Evolutionary conservation across 2,797 vertebrate genomes (phyloP).

Genomic region (Acrossocheilus fasciatus): DNA sequence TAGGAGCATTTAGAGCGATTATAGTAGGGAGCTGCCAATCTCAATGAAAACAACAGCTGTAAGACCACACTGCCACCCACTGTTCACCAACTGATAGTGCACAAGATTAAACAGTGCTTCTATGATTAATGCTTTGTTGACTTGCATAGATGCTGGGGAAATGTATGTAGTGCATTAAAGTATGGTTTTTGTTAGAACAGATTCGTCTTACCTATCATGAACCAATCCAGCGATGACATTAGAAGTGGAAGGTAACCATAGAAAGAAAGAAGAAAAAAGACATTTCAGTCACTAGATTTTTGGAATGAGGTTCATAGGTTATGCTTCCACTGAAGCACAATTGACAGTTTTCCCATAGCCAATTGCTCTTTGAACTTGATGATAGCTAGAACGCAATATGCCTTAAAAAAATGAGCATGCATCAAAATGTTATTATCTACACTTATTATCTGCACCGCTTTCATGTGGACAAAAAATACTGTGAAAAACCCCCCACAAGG

Average conservation of each 20-base stretch:
- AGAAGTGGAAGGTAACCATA: slow-evolving; percentile 57
- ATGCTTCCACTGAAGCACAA: not conserved
- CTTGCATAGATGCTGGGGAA: not conserved
- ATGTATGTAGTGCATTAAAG: not conserved
- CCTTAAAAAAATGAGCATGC: not conserved
- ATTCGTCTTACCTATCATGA: slow-evolving; percentile 73
- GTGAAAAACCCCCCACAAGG: not conserved
- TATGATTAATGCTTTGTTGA: not conserved
- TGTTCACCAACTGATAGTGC: slow-evolving; percentile 60
- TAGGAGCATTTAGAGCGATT: not conserved
- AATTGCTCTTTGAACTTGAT: not conserved
- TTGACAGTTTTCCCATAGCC: not conserved
- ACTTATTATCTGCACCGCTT: not conserved
- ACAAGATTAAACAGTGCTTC: slow-evolving; percentile 11
- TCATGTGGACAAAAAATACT: not conserved
- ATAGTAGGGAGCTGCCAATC: too few relatives aligned
- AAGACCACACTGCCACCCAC: slow-evolving; percentile 78
- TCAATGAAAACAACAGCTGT: not conserved
- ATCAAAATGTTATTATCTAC: not conserved
- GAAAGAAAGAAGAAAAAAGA: slow-evolving; percentile 13
- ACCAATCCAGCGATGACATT: slow-evolving; percentile 16
- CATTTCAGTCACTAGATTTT: not conserved
- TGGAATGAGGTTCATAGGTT: not conserved
- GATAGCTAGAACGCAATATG: not conserved
- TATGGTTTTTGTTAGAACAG: not conserved